Evolutionary conservation across 2,797 vertebrate species (phyloP).

Genomic region (Aplochiton taeniatus): DNA sequence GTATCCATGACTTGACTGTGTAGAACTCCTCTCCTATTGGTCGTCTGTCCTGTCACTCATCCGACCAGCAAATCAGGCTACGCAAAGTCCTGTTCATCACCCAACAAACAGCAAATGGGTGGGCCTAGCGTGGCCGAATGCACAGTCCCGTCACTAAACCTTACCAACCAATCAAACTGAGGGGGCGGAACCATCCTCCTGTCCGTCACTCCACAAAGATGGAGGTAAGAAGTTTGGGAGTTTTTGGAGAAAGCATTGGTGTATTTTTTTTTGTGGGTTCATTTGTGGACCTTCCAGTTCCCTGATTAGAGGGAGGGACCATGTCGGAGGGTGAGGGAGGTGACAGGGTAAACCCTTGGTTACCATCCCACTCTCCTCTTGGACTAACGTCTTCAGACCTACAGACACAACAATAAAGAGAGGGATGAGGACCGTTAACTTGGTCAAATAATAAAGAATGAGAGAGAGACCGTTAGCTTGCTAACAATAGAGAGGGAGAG

Average conservation of each 20-base stretch:
- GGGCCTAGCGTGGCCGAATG: slow-evolving; percentile 5
- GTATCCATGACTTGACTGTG: not conserved
- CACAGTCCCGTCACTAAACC: slow-evolving; percentile 1
- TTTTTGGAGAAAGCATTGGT: slow-evolving; percentile 7
- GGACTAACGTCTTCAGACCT: slow-evolving; percentile 59
- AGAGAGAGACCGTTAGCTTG: not conserved
- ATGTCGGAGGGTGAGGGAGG: slow-evolving; percentile 47
- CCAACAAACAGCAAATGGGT: slow-evolving; percentile 4
- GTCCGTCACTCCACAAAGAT: not conserved
- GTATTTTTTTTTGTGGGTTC: slow-evolving; percentile 51
- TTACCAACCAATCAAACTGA: slow-evolving; percentile 6
- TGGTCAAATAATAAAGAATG: not conserved
- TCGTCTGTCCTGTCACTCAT: not conserved
- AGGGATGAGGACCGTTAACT: not conserved
- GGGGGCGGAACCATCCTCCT: not conserved
- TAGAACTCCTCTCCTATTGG: slow-evolving; percentile 9
- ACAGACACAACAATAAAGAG: slow-evolving; percentile 30
- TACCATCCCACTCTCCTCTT: slow-evolving; percentile 49
- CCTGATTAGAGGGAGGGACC: slow-evolving; percentile 70
- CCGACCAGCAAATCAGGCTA: slow-evolving; percentile 20
- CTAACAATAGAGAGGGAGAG: not conserved
- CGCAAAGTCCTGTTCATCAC: slow-evolving; percentile 4
- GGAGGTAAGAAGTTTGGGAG: slow-evolving; percentile 8
- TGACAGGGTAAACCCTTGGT: slow-evolving; percentile 31
- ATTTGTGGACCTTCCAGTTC: slow-evolving; percentile 83